Percentiles rank a stretch among this genome's conserved stretches.
These are phyloP conservation scores for Novumbra hubbsi DNA, from an alignment of 2,797 vertebrate species.

Conservation along the genomic window DNA sequence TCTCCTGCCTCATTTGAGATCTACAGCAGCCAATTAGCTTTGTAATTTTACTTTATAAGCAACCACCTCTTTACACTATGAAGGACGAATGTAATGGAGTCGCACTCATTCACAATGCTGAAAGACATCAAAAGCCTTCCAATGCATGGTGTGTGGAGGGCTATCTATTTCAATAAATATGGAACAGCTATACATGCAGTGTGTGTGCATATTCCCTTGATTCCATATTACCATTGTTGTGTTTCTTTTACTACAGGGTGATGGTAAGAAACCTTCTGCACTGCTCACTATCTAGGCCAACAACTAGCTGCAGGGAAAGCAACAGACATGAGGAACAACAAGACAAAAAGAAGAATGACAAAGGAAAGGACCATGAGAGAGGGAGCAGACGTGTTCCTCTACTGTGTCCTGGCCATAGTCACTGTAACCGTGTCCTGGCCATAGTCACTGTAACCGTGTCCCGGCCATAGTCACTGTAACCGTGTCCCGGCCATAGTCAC, in stretches of 20 bases:
- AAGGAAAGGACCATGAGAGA: background rate
- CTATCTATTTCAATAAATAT: constrained; percentile 1
- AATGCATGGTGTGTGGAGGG: background rate
- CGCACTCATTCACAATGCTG: background rate
- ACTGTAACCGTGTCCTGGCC: too few species aligned
- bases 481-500: too few species aligned
- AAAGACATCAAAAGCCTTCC: background rate
- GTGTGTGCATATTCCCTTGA: constrained; percentile 17
- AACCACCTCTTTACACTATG: background rate
- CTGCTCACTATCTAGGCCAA: constrained; percentile 67
- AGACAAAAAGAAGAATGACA: constrained; percentile 10
- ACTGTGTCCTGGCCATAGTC: background rate
- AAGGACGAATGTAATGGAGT: background rate
- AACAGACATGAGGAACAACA: constrained; percentile 3
- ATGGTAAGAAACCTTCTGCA: constrained; percentile 62
- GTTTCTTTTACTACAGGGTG: constrained; percentile 39
- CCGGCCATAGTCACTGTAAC: too few species aligned
- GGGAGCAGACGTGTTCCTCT: background rate
- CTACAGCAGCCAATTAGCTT: background rate
- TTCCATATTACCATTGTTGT: constrained; percentile 49
- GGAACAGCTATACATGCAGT: constrained; percentile 16
- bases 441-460: too few species aligned
- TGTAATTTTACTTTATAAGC: background rate
- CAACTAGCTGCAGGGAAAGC: constrained; percentile 61
- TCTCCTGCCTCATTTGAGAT: background rate